Conservation (phyloP, 1,140 invertebrate species). For the Neodiprion fabricii region DNA sequence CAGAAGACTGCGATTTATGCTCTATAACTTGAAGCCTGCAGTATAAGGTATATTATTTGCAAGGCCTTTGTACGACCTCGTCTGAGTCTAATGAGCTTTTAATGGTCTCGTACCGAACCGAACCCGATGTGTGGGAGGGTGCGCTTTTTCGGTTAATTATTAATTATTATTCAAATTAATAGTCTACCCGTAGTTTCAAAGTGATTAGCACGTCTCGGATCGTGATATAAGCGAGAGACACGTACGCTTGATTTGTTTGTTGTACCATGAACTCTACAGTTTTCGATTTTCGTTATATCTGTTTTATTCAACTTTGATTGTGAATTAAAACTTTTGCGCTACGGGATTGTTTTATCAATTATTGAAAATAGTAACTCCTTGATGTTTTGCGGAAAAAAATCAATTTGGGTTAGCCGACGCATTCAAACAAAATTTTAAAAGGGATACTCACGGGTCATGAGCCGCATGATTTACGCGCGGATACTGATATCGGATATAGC, state of each 20-base stretch:
- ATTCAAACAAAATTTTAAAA: background rate
- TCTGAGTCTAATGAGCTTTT: background rate
- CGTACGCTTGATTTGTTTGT: too few species aligned
- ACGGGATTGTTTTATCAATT: too few species aligned
- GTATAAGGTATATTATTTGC: background rate
- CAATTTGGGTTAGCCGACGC: background rate
- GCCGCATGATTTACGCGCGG: background rate
- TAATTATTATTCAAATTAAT: slow-evolving; percentile 8
- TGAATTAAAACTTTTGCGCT: too few species aligned
- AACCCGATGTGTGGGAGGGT: slow-evolving; percentile 1
- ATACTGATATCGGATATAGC: background rate
- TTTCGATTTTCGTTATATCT: too few species aligned
- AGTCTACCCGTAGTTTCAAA: background rate
- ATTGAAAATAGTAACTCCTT: too few species aligned
- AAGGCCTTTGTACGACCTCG: background rate
- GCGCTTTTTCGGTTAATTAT: background rate
- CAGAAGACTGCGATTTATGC: too few species aligned
- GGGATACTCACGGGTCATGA: background rate
- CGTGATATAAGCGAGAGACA: too few species aligned
- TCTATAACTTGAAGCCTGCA: too few species aligned
- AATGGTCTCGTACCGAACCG: background rate
- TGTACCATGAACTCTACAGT: too few species aligned
- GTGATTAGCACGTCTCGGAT: background rate
- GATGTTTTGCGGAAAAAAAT: background rate
- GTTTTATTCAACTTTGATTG: too few species aligned